phyloP scores from a whole-genome alignment of 2,888 invertebrate genomes.

The Euphydryas editha region DNA sequence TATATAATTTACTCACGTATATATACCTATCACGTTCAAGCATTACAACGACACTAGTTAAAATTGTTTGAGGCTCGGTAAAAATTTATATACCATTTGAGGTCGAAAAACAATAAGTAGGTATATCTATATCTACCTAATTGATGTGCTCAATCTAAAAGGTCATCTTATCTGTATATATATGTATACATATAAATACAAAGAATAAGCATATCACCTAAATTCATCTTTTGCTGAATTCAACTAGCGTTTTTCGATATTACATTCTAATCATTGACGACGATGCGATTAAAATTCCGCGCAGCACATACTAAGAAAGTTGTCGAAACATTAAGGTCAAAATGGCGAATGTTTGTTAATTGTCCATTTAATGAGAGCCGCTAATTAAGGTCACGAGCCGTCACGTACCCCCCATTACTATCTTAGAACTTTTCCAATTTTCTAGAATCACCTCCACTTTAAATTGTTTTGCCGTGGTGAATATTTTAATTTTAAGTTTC shows the following conservation, averaged over 20 bases:
- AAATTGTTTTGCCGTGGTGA: conserved; percentile 49
- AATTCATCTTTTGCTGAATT: neutral
- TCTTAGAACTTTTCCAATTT: conserved; percentile 77
- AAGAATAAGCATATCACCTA: too few relatives aligned
- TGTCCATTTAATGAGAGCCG: conserved; percentile 67
- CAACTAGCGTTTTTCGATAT: conserved; percentile 7
- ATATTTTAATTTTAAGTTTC: conserved; percentile 34
- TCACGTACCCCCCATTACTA: conserved; percentile 58
- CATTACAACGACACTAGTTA: too few relatives aligned
- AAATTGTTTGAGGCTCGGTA: too few relatives aligned
- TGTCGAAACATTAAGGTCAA: conserved; percentile 59
- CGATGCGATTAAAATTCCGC: conserved; percentile 36
- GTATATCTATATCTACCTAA: too few relatives aligned
- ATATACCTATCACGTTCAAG: too few relatives aligned
- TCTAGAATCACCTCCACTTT: conserved; percentile 62
- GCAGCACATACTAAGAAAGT: conserved; percentile 55
- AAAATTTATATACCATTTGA: too few relatives aligned
- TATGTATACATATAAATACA: too few relatives aligned
- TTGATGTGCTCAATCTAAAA: too few relatives aligned
- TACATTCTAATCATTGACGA: conserved; percentile 13
- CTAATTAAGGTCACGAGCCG: conserved; percentile 66
- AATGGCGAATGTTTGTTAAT: conserved; percentile 64
- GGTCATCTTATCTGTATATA: too few relatives aligned
- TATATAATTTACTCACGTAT: too few relatives aligned
- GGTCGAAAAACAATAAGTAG: too few relatives aligned